Evolutionary conservation across 2,888 invertebrate species (phyloP), one percentile per base, ranked within the genome.

Genomic region (Heliconius erato): DNA sequence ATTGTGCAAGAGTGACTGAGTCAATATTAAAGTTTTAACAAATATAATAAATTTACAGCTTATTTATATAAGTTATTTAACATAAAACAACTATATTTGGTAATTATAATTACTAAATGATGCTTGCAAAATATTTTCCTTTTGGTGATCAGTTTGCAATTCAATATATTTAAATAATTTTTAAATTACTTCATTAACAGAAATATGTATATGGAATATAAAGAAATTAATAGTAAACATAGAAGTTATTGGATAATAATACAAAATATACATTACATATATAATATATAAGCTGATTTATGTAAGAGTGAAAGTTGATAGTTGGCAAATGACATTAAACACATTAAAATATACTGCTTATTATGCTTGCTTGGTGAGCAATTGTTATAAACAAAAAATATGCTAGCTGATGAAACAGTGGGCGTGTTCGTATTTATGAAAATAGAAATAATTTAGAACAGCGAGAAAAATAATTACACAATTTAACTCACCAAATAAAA

Each of bases 401-500:
- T 76, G n/a, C 14, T 6, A 35, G 59, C 59, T 76, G n/a, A 65
- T 77, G 44, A 65, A 16, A 35, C 32, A 59, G 81, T 85, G 86
- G 87, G 87, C 85, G 87, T 87, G 83, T 84, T 81, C 87, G 35
- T 81, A 82, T 77, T 82, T 65, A 79, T 79, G 68, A 54, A 54
- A 71, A 81, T 79, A 81, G 54, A 83, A 78, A 69, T 59, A 83
- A 82, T 79, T 69, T 28, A 72, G 54, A 79, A 32, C 40, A 69
- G 12, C 26, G 26, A 78, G 44, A 78, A 49, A 59, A 65, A n/a
- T 77, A 78, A 80, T 26, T 69, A 79, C 49, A 65, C n/a, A 72
- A 71, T 80, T 84, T 81, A 74, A 87, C 87, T 88, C 80, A 88
- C 87, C 87, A 85, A 86, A 83, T 81, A 84, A 82, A 85, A 83